Conservation (phyloP, 2,888 invertebrate genomes). For the Drosophila barbarae region DNA sequence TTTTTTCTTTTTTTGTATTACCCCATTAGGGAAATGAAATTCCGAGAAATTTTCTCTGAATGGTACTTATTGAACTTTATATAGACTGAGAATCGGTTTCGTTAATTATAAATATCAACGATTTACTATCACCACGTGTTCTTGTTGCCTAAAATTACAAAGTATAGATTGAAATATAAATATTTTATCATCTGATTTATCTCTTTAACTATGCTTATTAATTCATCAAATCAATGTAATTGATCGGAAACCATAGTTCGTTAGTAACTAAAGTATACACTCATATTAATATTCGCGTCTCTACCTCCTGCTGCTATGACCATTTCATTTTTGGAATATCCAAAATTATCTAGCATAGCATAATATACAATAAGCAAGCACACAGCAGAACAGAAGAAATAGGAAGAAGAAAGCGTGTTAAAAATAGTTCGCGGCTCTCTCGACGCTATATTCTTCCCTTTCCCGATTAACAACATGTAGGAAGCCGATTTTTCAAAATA, state of each 20-base stretch:
- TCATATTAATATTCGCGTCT: not conserved
- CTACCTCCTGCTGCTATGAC: not conserved
- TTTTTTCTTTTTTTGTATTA: no score
- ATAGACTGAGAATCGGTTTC: not conserved
- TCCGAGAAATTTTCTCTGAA: not conserved
- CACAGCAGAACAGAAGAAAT: conserved; percentile 7
- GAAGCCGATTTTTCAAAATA: conserved; percentile 25
- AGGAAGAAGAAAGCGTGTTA: conserved; percentile 47
- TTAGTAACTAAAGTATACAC: not conserved
- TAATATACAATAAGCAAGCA: conserved; percentile 16
- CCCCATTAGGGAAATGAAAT: no score
- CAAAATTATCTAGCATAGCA: conserved; percentile 36
- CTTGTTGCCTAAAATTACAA: not conserved
- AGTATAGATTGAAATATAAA: not conserved
- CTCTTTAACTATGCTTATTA: not conserved
- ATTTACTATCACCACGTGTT: not conserved
- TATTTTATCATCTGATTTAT: not conserved
- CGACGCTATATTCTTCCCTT: conserved; percentile 24
- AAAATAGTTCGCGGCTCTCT: conserved; percentile 61
- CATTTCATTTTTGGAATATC: conserved; percentile 41
- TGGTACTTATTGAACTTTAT: not conserved
- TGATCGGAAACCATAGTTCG: not conserved
- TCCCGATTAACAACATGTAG: conserved; percentile 17
- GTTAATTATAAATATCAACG: not conserved
- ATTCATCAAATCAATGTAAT: conserved; percentile 8